These are phyloP conservation scores for Ischnura elegans DNA, from an alignment of 2,888 invertebrate genomes.

Conservation along the genomic window DNA sequence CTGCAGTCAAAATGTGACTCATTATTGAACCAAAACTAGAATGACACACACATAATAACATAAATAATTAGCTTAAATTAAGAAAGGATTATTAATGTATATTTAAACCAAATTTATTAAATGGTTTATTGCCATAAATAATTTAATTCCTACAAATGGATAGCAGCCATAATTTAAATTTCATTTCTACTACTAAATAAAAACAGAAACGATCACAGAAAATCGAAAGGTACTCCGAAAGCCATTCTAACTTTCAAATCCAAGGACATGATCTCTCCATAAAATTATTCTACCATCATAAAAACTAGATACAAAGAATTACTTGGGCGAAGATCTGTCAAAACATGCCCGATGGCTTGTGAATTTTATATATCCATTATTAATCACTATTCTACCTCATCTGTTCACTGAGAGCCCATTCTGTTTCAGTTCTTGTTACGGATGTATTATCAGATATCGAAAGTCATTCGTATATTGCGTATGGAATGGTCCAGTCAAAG, in stretches of 20 bases:
- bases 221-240: neutral
- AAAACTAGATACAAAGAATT: neutral
- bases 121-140: neutral
- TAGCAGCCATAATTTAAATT: neutral
- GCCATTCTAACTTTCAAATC: too few species aligned
- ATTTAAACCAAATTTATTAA: neutral
- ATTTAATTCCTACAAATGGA: neutral
- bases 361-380: neutral
- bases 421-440: neutral
- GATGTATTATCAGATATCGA: neutral
- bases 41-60: neutral
- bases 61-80: neutral
- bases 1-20: neutral
- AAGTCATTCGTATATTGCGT: neutral
- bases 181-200: conserved; percentile 12
- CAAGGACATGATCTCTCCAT: neutral
- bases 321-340: neutral
- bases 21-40: neutral
- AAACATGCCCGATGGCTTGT: neutral
- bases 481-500: too few species aligned
- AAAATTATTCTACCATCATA: neutral
- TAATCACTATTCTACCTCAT: neutral
- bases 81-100: neutral
- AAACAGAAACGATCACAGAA: neutral
- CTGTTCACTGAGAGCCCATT: neutral